Conservation (phyloP, 2,797 vertebrate genomes). For the Argyrosomus regius region DNA sequence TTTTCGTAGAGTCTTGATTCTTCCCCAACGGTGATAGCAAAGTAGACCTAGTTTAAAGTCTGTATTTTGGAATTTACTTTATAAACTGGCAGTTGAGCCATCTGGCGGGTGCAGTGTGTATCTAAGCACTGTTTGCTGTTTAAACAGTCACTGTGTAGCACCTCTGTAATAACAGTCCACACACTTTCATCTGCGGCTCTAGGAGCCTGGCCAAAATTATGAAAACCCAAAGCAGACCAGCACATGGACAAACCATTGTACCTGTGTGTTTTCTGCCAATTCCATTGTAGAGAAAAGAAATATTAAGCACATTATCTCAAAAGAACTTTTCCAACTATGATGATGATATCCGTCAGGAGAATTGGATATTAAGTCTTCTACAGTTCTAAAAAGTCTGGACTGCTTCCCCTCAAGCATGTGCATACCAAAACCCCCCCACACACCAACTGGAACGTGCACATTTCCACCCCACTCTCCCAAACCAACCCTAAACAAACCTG, state of each 20-base stretch:
- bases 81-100: constrained; percentile 60
- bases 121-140: constrained; percentile 72
- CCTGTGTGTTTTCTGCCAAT: constrained; percentile 34
- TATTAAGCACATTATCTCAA: constrained; percentile 12
- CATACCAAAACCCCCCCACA: constrained; percentile 50
- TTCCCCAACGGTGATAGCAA: not conserved
- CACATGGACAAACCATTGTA: constrained; percentile 35
- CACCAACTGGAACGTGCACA: constrained; percentile 40
- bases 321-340: constrained; percentile 28
- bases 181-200: constrained; percentile 63
- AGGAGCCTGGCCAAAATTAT: constrained; percentile 68
- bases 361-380: constrained; percentile 55
- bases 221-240: constrained; percentile 56
- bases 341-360: constrained; percentile 45
- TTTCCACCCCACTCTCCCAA: constrained; percentile 65
- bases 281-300: constrained; percentile 27
- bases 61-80: constrained; percentile 70
- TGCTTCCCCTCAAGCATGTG: constrained; percentile 54
- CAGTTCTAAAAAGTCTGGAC: constrained; percentile 72
- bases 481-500: constrained; percentile 80
- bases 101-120: constrained; percentile 48
- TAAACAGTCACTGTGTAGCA: constrained; percentile 67
- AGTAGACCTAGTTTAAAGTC: constrained; percentile 42
- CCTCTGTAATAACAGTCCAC: constrained; percentile 63
- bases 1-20: constrained; percentile 12